Conservation (phyloP, 2,888 invertebrate species). For the Sthenelais limicola region DNA sequence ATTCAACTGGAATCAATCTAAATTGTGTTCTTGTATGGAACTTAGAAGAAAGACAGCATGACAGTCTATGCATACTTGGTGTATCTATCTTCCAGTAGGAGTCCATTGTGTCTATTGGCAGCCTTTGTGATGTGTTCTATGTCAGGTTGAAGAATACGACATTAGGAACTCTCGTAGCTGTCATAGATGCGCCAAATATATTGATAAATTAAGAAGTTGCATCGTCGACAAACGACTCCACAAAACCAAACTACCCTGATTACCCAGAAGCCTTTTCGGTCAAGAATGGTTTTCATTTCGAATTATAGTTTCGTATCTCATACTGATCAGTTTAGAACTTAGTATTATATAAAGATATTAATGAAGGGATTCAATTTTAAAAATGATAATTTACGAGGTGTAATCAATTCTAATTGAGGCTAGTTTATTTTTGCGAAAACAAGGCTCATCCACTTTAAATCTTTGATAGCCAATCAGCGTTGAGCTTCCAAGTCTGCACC, state of each 20-base stretch:
- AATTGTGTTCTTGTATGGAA: background rate
- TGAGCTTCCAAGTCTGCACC: too few species aligned
- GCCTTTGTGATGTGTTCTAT: background rate
- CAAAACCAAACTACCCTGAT: conserved; percentile 44
- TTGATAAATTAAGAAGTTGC: conserved; percentile 29
- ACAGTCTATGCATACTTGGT: conserved; percentile 42
- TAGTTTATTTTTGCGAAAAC: too few species aligned
- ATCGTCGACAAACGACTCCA: conserved; percentile 25
- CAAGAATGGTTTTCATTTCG: background rate
- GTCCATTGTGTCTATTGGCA: conserved; percentile 39
- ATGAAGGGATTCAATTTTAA: too few species aligned
- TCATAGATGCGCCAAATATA: conserved; percentile 5
- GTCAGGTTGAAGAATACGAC: conserved; percentile 13
- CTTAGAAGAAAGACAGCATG: conserved; percentile 28
- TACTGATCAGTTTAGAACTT: too few species aligned
- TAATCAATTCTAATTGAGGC: too few species aligned
- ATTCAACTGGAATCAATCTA: background rate
- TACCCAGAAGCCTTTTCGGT: conserved; percentile 33
- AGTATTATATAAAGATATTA: too few species aligned
- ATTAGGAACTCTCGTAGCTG: conserved; percentile 39
- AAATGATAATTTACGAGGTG: too few species aligned
- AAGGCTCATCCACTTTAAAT: too few species aligned
- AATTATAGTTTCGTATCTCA: conserved; percentile 12
- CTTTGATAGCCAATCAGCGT: too few species aligned
- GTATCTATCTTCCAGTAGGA: conserved; percentile 39